phyloP scores from a whole-genome alignment of 1,140 invertebrate genomes.

The Leptinotarsa defecta region DNA sequence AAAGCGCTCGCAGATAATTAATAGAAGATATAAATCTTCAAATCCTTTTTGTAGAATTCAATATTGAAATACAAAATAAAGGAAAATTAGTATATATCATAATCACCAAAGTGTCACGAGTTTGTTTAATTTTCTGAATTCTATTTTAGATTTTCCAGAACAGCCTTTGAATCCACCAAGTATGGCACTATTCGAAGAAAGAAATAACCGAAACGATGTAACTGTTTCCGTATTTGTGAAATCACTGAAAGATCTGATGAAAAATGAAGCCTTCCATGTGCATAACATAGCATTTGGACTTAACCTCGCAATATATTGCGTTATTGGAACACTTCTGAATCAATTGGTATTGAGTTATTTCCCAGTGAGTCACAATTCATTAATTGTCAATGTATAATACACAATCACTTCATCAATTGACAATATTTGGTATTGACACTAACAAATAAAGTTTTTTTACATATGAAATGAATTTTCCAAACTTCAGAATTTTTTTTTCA shows the following conservation, averaged over 20 bases:
- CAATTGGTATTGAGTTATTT: constrained; percentile 44
- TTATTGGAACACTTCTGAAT: constrained; percentile 44
- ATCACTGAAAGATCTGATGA: constrained; percentile 32
- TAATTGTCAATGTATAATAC: too few species aligned
- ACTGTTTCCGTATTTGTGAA: constrained; percentile 30
- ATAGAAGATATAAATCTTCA: too few species aligned
- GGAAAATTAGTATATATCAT: too few species aligned
- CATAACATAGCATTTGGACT: constrained; percentile 41
- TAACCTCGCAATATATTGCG: constrained; percentile 40
- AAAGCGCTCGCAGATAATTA: too few species aligned
- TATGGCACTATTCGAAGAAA: constrained; percentile 43
- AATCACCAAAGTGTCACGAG: background rate
- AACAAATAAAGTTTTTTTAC: too few species aligned
- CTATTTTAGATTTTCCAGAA: constrained; percentile 61
- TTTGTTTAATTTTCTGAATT: background rate
- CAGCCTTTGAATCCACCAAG: constrained; percentile 64
- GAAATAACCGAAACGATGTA: constrained; percentile 29
- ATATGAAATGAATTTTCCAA: too few species aligned
- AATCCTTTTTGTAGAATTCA: too few species aligned
- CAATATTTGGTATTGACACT: too few species aligned
- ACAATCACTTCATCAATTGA: too few species aligned
- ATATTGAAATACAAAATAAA: too few species aligned
- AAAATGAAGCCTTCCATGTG: constrained; percentile 38
- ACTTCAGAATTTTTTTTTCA: too few species aligned
- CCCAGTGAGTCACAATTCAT: constrained; percentile 30